These are phyloP conservation scores for Empis livida DNA, from an alignment of 2,888 invertebrate genomes.

Conservation along the genomic window DNA sequence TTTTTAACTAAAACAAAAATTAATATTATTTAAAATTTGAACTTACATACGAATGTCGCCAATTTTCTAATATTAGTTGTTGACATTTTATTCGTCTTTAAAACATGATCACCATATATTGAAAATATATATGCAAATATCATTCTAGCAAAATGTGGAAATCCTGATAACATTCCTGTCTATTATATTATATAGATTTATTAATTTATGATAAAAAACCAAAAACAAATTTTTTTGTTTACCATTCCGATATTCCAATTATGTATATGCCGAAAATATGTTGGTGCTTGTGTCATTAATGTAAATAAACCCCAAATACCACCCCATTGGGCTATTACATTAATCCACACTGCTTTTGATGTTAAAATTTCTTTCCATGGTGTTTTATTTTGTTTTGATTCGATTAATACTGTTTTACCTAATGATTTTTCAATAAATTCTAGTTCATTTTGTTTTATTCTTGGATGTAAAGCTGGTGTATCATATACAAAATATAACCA, in stretches of 20 bases:
- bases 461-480: constrained; percentile 50
- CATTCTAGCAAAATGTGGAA: constrained; percentile 48
- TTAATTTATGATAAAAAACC: not conserved
- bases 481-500: constrained; percentile 52
- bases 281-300: constrained; percentile 55
- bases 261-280: constrained; percentile 54
- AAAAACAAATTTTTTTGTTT: too few relatives aligned
- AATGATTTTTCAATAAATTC: constrained; percentile 45
- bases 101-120: constrained; percentile 43
- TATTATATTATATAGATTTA: constrained; percentile 11
- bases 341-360: constrained; percentile 50
- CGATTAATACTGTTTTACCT: constrained; percentile 32
- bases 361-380: constrained; percentile 50
- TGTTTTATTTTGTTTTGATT: constrained; percentile 33
- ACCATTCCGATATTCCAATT: constrained; percentile 55
- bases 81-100: constrained; percentile 42
- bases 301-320: constrained; percentile 57
- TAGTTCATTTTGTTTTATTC: constrained; percentile 45
- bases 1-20: not conserved
- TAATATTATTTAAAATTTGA: not conserved
- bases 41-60: constrained; percentile 45
- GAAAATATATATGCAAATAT: constrained; percentile 45
- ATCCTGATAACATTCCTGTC: constrained; percentile 48
- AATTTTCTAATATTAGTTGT: constrained; percentile 50
- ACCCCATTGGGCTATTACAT: constrained; percentile 50